A percentile compares a stretch with the other conserved stretches of the same genome.
Conservation (phyloP, 2,113 vertebrate species). For the Epinephelus moara region DNA sequence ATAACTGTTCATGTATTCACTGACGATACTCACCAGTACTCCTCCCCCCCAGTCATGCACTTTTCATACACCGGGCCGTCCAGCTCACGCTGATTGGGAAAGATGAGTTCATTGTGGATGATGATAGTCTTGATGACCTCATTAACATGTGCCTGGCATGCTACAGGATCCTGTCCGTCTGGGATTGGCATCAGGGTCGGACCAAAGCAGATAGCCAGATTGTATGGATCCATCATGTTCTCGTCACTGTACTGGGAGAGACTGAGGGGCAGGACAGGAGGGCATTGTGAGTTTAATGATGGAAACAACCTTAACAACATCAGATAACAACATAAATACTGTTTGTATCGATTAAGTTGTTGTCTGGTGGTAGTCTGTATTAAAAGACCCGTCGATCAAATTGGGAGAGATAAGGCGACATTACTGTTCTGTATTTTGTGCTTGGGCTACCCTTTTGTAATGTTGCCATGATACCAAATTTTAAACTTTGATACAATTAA, state of each 20-base stretch:
- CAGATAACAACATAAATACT: too few species aligned
- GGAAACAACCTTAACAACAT: background rate
- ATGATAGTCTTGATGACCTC: conserved; percentile 99
- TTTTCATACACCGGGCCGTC: conserved; percentile 96
- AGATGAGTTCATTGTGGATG: conserved; percentile 92
- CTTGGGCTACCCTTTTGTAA: background rate
- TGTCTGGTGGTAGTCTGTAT: background rate
- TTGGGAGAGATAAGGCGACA: background rate
- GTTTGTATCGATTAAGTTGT: background rate
- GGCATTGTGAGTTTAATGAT: background rate
- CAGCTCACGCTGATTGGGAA: conserved; percentile 92
- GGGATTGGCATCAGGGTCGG: conserved; percentile 97
- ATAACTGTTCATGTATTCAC: background rate
- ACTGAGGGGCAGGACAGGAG: conserved; percentile 75
- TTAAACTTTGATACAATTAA: too few species aligned
- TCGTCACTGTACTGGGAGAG: conserved; percentile 97
- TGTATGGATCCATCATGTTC: conserved; percentile 99
- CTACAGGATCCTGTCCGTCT: conserved; percentile 94
- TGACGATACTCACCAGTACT: conserved; percentile 91
- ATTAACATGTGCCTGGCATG: conserved; percentile 95
- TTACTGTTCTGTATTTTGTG: background rate
- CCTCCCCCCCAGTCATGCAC: conserved; percentile 96
- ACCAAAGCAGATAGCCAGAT: conserved; percentile 97
- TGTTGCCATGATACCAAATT: too few species aligned
- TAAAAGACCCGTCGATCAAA: background rate